These are phyloP conservation scores for Cyclophora punctaria DNA, from an alignment of 2,888 invertebrate species.

Conservation along the genomic window DNA sequence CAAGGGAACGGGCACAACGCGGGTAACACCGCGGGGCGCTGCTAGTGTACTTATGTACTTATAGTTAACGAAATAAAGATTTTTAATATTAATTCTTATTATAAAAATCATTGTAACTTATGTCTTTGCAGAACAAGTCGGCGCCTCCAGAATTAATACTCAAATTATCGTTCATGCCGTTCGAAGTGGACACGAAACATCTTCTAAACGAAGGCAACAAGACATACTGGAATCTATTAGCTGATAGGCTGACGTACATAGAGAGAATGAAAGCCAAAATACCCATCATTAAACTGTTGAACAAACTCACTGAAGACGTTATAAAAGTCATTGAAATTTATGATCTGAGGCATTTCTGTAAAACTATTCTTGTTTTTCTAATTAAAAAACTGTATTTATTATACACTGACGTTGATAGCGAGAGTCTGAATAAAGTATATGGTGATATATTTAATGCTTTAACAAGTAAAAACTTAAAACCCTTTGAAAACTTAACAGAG, in stretches of 20 bases:
- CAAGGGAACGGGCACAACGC: too few relatives aligned
- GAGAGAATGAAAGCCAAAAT: slow-evolving; percentile 42
- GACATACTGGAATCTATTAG: slow-evolving; percentile 57
- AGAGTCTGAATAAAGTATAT: slow-evolving; percentile 33
- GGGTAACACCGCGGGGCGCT: too few relatives aligned
- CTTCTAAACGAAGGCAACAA: slow-evolving; percentile 46
- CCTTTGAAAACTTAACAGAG: slow-evolving; percentile 33
- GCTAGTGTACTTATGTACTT: too few relatives aligned
- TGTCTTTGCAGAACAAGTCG: slow-evolving; percentile 36
- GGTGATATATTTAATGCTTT: slow-evolving; percentile 39
- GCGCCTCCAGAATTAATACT: slow-evolving; percentile 48
- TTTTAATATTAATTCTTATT: too few relatives aligned
- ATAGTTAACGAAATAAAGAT: too few relatives aligned
- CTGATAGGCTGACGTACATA: slow-evolving; percentile 46
- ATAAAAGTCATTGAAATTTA: slow-evolving; percentile 43
- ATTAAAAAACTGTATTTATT: slow-evolving; percentile 48
- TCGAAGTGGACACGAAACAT: slow-evolving; percentile 37
- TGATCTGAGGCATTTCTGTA: slow-evolving; percentile 42
- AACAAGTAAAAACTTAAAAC: slow-evolving; percentile 28
- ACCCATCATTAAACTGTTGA: slow-evolving; percentile 40
- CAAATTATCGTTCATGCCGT: slow-evolving; percentile 56
- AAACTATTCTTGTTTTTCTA: slow-evolving; percentile 36
- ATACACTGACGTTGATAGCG: slow-evolving; percentile 31
- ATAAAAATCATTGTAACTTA: too few relatives aligned
- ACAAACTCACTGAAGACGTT: slow-evolving; percentile 44